Evolutionary conservation across 1,140 invertebrate genomes (phyloP), one percentile per base, ranked within the genome.

Genomic region (Drosophila pruinosa): DNA sequence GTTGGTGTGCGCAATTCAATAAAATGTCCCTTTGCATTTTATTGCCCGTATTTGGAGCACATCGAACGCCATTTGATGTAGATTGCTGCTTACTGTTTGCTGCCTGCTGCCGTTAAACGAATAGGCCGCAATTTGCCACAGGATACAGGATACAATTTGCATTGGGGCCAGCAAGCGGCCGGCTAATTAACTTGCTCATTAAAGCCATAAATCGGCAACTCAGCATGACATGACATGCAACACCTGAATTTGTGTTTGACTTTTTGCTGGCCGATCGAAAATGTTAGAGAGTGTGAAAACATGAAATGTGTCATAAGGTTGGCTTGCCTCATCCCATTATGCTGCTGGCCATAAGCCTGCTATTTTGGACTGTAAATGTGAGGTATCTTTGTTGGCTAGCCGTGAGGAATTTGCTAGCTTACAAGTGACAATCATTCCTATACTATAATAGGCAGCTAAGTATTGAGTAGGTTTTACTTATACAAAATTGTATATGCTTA

Each of bases 101-200:
- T n/a, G n/a, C n/a, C 47, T 15, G 48, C 39, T 47, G 59, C 8
- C 28, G 59, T 47, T 71, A 54, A 63, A 19, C 50, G 48, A 70
- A 70, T 70, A 12, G 39, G 22, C 24, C 6, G 34, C 31, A 57
- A 71, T 71, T 57, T 68, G 63, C 24, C 54, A 68, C 34, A 58
- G 67, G 67, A 52, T 53, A 15, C 31, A 38, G 41, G 36, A 59
- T 59, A 48, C 63, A 67, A 67, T 72, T 72, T 59, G 54, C 47
- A 72, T 53, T 41, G 31, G n/a, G 12, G n/a, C 19, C 53, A 19
- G 45, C 41, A 22, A 54, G 14, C 50, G 38, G 48, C 41, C 36
- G 43, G 56, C 64, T 61, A 72, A 72, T 68, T 68, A 74, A 71
- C 59, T 71, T 74, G 67, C 65, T 64, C 65, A 74, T 74, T 74